These are phyloP conservation scores for Sminthurides aquaticus DNA, from an alignment of 2,888 invertebrate species.

Conservation along the genomic window DNA sequence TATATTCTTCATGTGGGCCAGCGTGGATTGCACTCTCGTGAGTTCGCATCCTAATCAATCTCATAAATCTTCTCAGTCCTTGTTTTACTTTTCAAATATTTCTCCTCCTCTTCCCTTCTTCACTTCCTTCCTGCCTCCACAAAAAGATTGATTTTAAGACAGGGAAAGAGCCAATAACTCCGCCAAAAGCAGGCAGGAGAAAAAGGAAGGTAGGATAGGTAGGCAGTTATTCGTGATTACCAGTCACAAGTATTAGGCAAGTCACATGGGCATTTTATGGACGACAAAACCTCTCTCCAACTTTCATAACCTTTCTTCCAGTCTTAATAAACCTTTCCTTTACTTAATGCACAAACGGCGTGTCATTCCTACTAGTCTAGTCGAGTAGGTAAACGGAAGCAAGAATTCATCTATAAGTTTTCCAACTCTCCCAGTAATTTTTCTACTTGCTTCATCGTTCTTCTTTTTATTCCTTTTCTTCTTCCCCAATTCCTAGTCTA, in stretches of 20 bases:
- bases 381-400: too few relatives aligned
- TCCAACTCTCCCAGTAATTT: neutral
- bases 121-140: too few relatives aligned
- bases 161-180: too few relatives aligned
- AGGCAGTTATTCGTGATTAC: neutral
- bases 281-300: neutral
- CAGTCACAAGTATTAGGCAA: neutral
- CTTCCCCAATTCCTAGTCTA: neutral
- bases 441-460: neutral
- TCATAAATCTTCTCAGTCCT: too few relatives aligned
- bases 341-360: conserved; percentile 2
- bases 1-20: too few relatives aligned
- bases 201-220: too few relatives aligned
- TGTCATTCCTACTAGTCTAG: neutral
- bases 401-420: neutral
- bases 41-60: too few relatives aligned
- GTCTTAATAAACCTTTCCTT: conserved; percentile 5
- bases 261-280: neutral
- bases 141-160: too few relatives aligned
- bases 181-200: too few relatives aligned
- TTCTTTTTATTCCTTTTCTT: neutral
- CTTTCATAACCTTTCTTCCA: conserved; percentile 9
- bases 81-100: too few relatives aligned
- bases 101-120: too few relatives aligned
- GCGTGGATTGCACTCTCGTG: too few relatives aligned